Evolutionary conservation across 2,113 vertebrate genomes (phyloP).

Genomic region (Mormyrus lacerda): DNA sequence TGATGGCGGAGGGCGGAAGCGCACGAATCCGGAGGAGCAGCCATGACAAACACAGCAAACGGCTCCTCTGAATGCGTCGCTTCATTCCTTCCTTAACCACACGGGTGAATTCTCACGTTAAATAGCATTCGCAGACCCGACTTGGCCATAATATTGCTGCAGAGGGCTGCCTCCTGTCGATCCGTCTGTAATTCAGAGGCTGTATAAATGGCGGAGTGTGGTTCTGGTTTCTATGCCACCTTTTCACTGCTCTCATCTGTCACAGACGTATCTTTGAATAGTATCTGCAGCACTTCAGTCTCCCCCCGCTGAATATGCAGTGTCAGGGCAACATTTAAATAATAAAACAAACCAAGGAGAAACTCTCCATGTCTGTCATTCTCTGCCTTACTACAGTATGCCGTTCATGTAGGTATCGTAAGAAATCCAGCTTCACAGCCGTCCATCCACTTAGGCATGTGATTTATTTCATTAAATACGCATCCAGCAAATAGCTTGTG

Average conservation of each 20-base stretch:
- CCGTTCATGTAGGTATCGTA: neutral
- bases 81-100: neutral
- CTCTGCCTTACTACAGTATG: neutral
- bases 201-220: neutral
- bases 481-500: neutral
- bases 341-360: neutral
- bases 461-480: neutral
- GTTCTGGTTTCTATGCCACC: neutral
- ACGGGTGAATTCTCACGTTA: neutral
- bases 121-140: neutral
- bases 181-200: neutral
- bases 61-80: neutral
- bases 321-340: neutral
- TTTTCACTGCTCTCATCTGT: neutral
- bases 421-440: neutral
- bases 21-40: neutral
- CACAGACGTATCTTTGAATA: neutral
- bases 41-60: neutral
- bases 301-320: neutral
- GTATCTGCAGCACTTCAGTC: neutral
- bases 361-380: neutral
- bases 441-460: neutral
- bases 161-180: neutral
- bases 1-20: neutral
- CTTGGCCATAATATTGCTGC: neutral